These are phyloP conservation scores for Romanogobio albipinnatus DNA, from an alignment of 2,113 vertebrate species.

Conservation along the genomic window DNA sequence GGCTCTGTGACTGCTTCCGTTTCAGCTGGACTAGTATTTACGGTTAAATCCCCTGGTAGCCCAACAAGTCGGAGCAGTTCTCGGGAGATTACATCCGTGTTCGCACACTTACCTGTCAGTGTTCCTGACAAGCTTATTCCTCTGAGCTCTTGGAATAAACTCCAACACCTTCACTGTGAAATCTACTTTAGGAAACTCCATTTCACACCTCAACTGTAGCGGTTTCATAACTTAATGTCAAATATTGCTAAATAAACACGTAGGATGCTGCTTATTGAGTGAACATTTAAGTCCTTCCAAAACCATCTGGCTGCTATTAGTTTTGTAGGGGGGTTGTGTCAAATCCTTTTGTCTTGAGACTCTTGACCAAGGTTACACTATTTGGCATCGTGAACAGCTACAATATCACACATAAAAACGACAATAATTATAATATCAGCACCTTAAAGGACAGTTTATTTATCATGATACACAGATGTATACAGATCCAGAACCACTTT, in stretches of 20 bases:
- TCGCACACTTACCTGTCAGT: slow-evolving; percentile 57
- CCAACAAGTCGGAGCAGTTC: slow-evolving; percentile 54
- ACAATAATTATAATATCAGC: background rate
- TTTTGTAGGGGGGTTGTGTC: background rate
- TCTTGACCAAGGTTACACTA: background rate
- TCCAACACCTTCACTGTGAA: slow-evolving; percentile 41
- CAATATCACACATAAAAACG: background rate
- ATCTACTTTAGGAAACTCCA: slow-evolving; percentile 53
- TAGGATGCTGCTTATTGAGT: background rate
- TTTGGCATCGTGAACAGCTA: background rate
- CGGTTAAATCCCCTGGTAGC: slow-evolving; percentile 54
- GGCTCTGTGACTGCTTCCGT: slow-evolving; percentile 21
- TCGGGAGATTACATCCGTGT: slow-evolving; percentile 55
- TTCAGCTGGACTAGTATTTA: slow-evolving; percentile 50
- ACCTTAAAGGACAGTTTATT: background rate
- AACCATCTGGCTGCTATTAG: background rate
- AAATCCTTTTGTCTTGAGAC: too few species aligned
- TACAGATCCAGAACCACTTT: background rate
- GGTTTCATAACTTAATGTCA: slow-evolving; percentile 48
- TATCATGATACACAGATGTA: background rate
- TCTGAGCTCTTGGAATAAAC: slow-evolving; percentile 27
- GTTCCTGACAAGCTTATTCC: slow-evolving; percentile 60
- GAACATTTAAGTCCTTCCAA: background rate
- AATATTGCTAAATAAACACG: slow-evolving; percentile 40
- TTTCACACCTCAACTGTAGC: slow-evolving; percentile 49